Evolutionary conservation across 2,113 vertebrate genomes (phyloP).

Genomic region (Apodemus sylvaticus): DNA sequence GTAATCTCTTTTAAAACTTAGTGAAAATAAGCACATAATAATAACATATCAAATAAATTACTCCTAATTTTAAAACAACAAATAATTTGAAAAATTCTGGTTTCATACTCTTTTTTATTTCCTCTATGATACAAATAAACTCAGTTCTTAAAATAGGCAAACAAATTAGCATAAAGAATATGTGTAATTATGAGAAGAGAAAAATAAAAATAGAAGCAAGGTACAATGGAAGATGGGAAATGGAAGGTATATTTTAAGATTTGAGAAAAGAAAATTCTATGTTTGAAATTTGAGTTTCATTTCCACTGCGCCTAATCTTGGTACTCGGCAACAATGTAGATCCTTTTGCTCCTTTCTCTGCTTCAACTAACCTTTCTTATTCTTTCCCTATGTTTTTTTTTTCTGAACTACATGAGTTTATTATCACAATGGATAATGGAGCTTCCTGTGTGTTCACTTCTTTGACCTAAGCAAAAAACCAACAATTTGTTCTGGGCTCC

Average conservation of each 20-base stretch:
- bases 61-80: neutral
- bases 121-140: neutral
- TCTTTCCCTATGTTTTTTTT: neutral
- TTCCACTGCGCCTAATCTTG: neutral
- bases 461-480: neutral
- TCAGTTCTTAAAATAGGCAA: neutral
- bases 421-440: neutral
- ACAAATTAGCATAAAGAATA: neutral
- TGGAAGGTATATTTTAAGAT: neutral
- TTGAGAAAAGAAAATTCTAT: neutral
- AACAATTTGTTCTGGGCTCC: neutral
- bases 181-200: neutral
- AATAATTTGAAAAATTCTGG: neutral
- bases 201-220: neutral
- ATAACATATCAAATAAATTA: neutral
- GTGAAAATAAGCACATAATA: neutral
- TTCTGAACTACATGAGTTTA: neutral
- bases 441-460: neutral
- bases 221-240: neutral
- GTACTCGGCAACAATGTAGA: fast-evolving
- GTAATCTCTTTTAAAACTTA: neutral
- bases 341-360: neutral
- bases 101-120: neutral
- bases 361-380: neutral
- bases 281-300: neutral